Evolutionary conservation across 2,113 vertebrate genomes (phyloP).

Genomic region (Phalacrocorax aristotelis): DNA sequence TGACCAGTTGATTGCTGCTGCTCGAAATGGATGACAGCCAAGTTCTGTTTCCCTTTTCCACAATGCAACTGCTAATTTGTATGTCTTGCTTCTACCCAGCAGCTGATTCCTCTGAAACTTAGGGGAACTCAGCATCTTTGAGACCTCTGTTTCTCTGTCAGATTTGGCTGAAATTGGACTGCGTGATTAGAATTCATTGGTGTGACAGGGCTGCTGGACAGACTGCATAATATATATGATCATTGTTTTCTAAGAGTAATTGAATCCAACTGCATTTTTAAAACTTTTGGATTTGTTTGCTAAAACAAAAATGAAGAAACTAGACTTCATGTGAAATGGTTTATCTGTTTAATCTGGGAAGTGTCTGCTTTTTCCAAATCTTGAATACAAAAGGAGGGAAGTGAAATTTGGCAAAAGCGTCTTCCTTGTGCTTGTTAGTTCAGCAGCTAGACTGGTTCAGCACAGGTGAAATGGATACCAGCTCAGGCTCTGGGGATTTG

Average conservation of each 20-base stretch:
- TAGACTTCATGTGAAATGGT: background rate
- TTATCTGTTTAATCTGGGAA: background rate
- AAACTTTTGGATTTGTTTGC: background rate
- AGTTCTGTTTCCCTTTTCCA: constrained; percentile 29
- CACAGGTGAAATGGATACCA: background rate
- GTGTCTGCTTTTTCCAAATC: background rate
- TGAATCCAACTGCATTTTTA: background rate
- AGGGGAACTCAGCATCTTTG: background rate
- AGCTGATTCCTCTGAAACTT: background rate
- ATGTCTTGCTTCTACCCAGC: background rate
- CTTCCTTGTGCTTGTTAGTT: background rate
- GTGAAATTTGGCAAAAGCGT: background rate
- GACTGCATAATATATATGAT: background rate
- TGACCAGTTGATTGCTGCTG: constrained; percentile 46
- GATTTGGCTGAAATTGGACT: background rate
- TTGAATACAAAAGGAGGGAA: background rate
- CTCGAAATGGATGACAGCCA: constrained; percentile 19
- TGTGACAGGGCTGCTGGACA: background rate
- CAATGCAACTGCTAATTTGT: constrained; percentile 37
- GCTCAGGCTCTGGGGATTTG: background rate
- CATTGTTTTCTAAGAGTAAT: background rate
- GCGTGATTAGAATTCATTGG: background rate
- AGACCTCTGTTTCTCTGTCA: constrained; percentile 25
- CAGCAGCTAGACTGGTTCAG: background rate
- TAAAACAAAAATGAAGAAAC: background rate